Base-by-base conservation (phyloP, 2,113 vertebrate species). In the Perca flavescens region DNA sequence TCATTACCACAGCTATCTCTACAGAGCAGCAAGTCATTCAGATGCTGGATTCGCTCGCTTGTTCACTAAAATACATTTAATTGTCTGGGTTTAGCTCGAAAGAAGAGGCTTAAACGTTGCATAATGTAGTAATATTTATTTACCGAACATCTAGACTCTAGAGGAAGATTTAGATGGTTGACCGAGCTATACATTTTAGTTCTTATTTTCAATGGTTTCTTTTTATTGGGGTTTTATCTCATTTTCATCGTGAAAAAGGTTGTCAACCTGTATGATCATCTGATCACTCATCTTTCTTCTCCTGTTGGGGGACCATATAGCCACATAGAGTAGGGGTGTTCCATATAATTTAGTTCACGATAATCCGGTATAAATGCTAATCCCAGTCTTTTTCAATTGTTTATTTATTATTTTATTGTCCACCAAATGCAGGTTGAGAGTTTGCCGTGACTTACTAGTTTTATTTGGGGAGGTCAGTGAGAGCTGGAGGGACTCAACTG, bases 401-500 rank as follows among this genome's bases (percentile, higher is more conserved):
- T 34, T 34, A 43, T 40, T 40, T 9, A 10, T 43, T 43, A 11
- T 43, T 43, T 43, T 43, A 43, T 58, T n/a, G 46, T 60, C 31
- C 16, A 40, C 54, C 53, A 57, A 52, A 65, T 54, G 14, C 34
- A 46, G 10, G 10, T 40, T 7, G 10, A 22, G 31, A 15, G 8
- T 28, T 71, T 4, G n/a, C n/a, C 25, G n/a, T 43, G 31, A 62
- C n/a, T 71, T 10, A n/a, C 12, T 40, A 70, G 22, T 76, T 61
- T 60, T 40, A 63, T 40, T 19, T 40, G 9, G 34, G 10, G 34
- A 40, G 19, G 61, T 21, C 34, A 16, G 53, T 60, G 69, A 84
- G 58, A 67, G 64, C 60, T 66, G 34, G 50, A 64, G 46, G 53
- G 56, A 69, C 68, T 77, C 56, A 77, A 31, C 54, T 62, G 12